These are phyloP conservation scores for Ctenopoma kingsleyae DNA, from an alignment of 2,797 vertebrate genomes.

Conservation along the genomic window DNA sequence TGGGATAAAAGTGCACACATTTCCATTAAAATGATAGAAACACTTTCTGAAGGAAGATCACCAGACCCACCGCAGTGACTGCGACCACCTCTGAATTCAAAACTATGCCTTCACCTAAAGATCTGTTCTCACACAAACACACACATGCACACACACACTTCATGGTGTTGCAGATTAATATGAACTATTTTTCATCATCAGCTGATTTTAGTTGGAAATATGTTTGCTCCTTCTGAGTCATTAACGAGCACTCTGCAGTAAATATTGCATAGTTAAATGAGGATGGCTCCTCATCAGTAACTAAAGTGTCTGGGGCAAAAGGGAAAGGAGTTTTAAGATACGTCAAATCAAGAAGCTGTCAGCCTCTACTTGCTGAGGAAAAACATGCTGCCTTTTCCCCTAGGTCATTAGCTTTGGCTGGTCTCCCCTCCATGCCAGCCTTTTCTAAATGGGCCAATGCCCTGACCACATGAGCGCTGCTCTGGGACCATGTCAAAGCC, in stretches of 20 bases:
- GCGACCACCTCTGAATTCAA: slow-evolving; percentile 4
- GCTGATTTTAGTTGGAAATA: slow-evolving; percentile 42
- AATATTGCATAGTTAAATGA: slow-evolving; percentile 61
- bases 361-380: slow-evolving; percentile 34
- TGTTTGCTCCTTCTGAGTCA: slow-evolving; percentile 52
- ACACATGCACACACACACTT: background rate
- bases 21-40: no score
- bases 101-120: slow-evolving; percentile 10
- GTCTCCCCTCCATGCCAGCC: background rate
- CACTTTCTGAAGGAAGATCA: background rate
- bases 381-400: slow-evolving; percentile 30
- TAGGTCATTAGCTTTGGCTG: slow-evolving; percentile 51
- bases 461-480: slow-evolving; percentile 48
- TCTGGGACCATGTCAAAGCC: slow-evolving; percentile 59
- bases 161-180: slow-evolving; percentile 10
- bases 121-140: slow-evolving; percentile 4
- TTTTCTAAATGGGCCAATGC: slow-evolving; percentile 47
- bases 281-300: slow-evolving; percentile 56
- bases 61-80: slow-evolving; percentile 6
- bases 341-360: slow-evolving; percentile 43
- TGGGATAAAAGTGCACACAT: background rate
- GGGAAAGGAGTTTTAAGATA: slow-evolving; percentile 41
- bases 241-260: slow-evolving; percentile 63
- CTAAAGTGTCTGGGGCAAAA: slow-evolving; percentile 58
- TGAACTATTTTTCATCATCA: slow-evolving; percentile 35